These are phyloP conservation scores for Denticeps clupeoides DNA, from an alignment of 2,797 vertebrate species.

Conservation along the genomic window DNA sequence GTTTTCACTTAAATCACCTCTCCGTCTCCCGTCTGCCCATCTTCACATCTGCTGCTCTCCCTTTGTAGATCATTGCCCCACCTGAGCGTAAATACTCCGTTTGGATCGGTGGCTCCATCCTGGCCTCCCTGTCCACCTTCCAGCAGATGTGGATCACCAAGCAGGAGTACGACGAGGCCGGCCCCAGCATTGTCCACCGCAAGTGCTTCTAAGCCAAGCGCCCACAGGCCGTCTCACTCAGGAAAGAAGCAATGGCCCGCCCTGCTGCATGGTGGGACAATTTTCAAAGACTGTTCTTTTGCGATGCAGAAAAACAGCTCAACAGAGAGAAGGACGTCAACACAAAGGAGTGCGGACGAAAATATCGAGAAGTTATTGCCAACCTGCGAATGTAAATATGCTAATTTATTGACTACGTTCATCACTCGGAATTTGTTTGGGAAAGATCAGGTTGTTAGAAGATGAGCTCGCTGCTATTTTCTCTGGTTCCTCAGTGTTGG, in stretches of 20 bases:
- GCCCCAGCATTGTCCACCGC: conserved; percentile 89
- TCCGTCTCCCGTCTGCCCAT: too few species aligned
- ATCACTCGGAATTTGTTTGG: too few species aligned
- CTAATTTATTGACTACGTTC: too few species aligned
- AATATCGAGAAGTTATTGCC: too few species aligned
- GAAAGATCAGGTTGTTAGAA: too few species aligned
- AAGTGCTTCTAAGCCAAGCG: conserved; percentile 82
- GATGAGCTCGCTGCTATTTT: too few species aligned
- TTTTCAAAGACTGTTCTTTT: conserved; percentile 6
- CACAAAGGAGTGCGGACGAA: too few species aligned
- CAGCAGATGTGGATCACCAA: conserved; percentile 99
- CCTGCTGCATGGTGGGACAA: conserved; percentile 15
- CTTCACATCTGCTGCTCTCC: neutral
- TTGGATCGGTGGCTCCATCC: conserved; percentile 97
- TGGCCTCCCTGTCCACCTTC: conserved; percentile 98
- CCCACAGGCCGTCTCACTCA: neutral
- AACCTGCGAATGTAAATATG: too few species aligned
- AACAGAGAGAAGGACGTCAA: conserved; percentile 7
- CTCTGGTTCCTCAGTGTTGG: too few species aligned
- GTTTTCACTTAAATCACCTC: too few species aligned
- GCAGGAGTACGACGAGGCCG: conserved; percentile 92
- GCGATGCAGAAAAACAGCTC: too few species aligned
- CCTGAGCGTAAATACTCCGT: conserved; percentile 97
- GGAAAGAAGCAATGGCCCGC: conserved; percentile 6
- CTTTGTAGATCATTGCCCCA: conserved; percentile 81